phyloP scores from a whole-genome alignment of 37 sponge, comb jelly and placozoan species.

The Petrosia ficiformis region DNA sequence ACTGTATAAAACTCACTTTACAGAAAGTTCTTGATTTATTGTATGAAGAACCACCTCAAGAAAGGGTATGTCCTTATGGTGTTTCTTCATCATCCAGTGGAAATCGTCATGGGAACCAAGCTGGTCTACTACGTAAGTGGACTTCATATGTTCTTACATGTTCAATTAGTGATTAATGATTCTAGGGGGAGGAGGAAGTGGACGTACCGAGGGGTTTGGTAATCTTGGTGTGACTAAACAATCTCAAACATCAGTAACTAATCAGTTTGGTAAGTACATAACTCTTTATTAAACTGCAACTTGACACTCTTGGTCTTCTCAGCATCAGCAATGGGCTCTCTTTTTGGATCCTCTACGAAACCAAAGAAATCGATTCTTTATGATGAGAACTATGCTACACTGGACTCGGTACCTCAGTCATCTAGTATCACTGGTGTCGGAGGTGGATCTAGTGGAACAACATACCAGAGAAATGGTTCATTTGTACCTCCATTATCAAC shows the following conservation, averaged over 20 bases:
- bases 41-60: slow-evolving; percentile 37
- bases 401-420: slow-evolving; percentile 48
- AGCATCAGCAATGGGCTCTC: not conserved
- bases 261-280: too few species aligned
- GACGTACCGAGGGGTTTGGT: not conserved
- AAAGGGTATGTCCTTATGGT: not conserved
- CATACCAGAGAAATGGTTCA: too few species aligned
- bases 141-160: too few species aligned
- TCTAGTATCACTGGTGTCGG: not conserved
- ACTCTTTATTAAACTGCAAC: too few species aligned
- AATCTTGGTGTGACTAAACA: too few species aligned
- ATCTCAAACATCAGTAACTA: too few species aligned
- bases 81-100: not conserved
- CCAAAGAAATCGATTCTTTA: slow-evolving; percentile 2
- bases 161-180: too few species aligned
- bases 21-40: slow-evolving; percentile 72
- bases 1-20: not conserved
- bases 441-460: not conserved
- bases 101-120: too few species aligned
- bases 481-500: too few species aligned
- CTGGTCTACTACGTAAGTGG: too few species aligned
- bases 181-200: not conserved
- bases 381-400: slow-evolving; percentile 51
- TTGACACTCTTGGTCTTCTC: too few species aligned
- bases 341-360: not conserved